phyloP scores from a whole-genome alignment of 2,888 invertebrate genomes.

The Lagria hirta region DNA sequence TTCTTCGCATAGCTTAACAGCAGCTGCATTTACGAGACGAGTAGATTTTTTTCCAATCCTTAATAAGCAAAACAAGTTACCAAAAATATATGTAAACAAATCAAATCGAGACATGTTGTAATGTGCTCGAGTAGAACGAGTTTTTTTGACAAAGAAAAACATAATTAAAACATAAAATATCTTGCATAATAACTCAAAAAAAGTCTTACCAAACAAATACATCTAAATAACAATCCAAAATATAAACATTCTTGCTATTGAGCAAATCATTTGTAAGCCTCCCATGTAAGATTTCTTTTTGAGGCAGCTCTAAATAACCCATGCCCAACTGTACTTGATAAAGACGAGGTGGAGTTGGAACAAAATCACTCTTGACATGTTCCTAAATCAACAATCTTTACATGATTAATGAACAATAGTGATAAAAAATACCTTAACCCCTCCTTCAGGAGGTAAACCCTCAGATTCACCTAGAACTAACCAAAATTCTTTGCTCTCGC shows the following conservation, averaged over 20 bases:
- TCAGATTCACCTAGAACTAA: constrained; percentile 63
- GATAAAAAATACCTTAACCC: constrained; percentile 48
- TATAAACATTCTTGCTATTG: constrained; percentile 91
- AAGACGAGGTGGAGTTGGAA: constrained; percentile 70
- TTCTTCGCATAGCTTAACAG: constrained; percentile 95
- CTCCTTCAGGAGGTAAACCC: constrained; percentile 56
- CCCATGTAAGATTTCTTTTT: constrained; percentile 77
- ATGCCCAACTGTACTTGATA: constrained; percentile 97
- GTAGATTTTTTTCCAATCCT: constrained; percentile 98
- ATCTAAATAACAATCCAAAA: constrained; percentile 91
- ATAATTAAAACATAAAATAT: too few species aligned
- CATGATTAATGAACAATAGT: constrained; percentile 9
- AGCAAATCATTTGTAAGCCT: constrained; percentile 77
- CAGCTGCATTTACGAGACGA: constrained; percentile 90
- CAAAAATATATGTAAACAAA: too few species aligned
- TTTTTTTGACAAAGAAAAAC: too few species aligned
- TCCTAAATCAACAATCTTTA: constrained; percentile 56
- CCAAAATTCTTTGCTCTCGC: constrained; percentile 88
- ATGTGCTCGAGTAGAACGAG: too few species aligned
- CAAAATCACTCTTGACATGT: constrained; percentile 69
- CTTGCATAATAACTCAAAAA: not conserved
- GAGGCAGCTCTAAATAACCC: constrained; percentile 97
- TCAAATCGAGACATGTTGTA: too few species aligned
- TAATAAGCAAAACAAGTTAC: too few species aligned
- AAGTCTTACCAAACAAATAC: constrained; percentile 86